These are phyloP conservation scores for Neoascia interrupta DNA, from an alignment of 2,888 invertebrate species.

Conservation along the genomic window DNA sequence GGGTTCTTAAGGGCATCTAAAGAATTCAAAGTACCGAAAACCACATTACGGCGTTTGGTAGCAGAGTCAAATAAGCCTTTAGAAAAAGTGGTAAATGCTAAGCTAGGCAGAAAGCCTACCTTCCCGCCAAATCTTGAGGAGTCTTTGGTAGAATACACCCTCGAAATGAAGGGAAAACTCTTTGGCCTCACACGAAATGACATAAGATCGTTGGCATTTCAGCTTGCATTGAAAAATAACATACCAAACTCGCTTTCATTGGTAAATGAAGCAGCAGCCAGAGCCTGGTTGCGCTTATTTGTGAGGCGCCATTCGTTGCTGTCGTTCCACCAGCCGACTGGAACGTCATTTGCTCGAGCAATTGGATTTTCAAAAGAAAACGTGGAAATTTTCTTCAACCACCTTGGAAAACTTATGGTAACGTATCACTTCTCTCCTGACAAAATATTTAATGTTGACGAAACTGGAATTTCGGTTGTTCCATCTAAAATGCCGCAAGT, in stretches of 20 bases:
- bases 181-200: constrained; percentile 33
- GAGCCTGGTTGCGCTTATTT: constrained; percentile 18
- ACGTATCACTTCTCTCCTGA: constrained; percentile 24
- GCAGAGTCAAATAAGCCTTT: constrained; percentile 16
- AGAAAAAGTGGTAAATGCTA: constrained; percentile 11
- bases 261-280: constrained; percentile 18
- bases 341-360: constrained; percentile 1
- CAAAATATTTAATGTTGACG: constrained; percentile 49
- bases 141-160: constrained; percentile 22
- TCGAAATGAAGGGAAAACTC: constrained; percentile 34
- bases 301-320: constrained; percentile 9
- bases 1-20: constrained; percentile 40
- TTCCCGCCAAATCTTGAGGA: not conserved
- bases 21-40: constrained; percentile 34
- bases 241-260: constrained; percentile 10
- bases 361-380: constrained; percentile 16
- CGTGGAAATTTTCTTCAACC: constrained; percentile 14
- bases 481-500: constrained; percentile 41
- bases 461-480: constrained; percentile 45
- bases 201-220: constrained; percentile 32
- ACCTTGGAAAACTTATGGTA: constrained; percentile 1
- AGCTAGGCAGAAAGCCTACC: constrained; percentile 3
- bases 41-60: constrained; percentile 24
- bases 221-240: constrained; percentile 24
- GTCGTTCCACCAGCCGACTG: not conserved